phyloP scores from a whole-genome alignment of 2,888 invertebrate species.

The Tethea ocularis region DNA sequence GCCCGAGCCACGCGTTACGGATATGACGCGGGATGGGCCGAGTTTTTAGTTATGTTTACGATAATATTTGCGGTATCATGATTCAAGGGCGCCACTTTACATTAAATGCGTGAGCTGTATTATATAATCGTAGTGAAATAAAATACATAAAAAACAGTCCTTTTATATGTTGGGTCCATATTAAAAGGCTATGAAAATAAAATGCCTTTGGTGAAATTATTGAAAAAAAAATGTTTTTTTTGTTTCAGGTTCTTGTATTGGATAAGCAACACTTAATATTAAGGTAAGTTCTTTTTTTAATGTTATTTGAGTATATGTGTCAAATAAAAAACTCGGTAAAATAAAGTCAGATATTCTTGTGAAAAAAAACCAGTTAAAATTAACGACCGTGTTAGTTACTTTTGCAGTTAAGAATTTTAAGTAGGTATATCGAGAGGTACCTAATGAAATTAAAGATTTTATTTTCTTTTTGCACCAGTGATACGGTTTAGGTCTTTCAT shows the following conservation, averaged over 20 bases:
- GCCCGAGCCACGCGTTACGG: slow-evolving; percentile 28
- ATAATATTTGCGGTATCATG: slow-evolving; percentile 8
- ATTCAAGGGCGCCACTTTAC: slow-evolving; percentile 1
- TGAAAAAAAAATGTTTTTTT: background rate
- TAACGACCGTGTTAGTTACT: background rate
- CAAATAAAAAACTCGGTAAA: background rate
- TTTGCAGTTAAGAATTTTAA: background rate
- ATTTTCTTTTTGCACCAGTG: background rate
- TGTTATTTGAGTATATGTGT: too few species aligned
- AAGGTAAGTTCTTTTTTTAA: background rate
- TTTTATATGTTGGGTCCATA: too few species aligned
- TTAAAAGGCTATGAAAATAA: too few species aligned
- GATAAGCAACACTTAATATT: background rate
- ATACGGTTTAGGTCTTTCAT: background rate
- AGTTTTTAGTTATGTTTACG: slow-evolving; percentile 15
- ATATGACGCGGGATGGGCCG: slow-evolving; percentile 13
- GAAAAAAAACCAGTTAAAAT: background rate
- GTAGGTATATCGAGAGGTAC: background rate
- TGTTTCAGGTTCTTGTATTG: background rate
- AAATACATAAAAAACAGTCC: background rate
- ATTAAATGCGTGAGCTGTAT: slow-evolving; percentile 1
- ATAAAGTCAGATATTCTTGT: background rate
- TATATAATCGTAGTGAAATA: background rate
- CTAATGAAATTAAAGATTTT: background rate
- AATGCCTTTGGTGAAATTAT: too few species aligned